A percentile compares a stretch with the other conserved stretches of the same genome.
Evolutionary conservation across 2,888 invertebrate genomes (phyloP).

Genomic region (Actias luna): DNA sequence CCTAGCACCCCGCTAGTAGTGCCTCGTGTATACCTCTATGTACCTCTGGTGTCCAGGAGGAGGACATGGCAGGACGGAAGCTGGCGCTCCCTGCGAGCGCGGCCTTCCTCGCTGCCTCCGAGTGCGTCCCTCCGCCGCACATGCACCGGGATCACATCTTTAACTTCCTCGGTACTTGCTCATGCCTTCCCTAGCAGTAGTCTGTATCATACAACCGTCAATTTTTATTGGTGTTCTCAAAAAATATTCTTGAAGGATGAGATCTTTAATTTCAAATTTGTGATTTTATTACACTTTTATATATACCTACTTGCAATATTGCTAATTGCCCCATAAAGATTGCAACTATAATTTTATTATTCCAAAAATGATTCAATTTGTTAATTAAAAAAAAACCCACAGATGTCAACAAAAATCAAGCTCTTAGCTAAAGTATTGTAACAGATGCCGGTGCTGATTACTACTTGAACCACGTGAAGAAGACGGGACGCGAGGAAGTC

Average conservation of each 20-base stretch:
- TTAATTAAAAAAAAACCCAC: too few species aligned
- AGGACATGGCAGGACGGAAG: conserved; percentile 62
- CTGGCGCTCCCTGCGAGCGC: conserved; percentile 65
- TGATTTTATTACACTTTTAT: too few species aligned
- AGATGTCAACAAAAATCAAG: neutral
- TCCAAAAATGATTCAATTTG: too few species aligned
- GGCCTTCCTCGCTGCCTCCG: conserved; percentile 62
- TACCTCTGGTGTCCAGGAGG: conserved; percentile 37
- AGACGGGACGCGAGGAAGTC: conserved; percentile 60
- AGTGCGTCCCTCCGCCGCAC: conserved; percentile 60
- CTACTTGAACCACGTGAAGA: conserved; percentile 63
- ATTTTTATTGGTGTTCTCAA: too few species aligned
- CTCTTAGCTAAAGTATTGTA: neutral
- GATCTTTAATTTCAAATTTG: too few species aligned
- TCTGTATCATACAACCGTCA: too few species aligned
- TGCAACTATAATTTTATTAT: too few species aligned
- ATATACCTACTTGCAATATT: too few species aligned
- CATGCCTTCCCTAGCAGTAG: too few species aligned
- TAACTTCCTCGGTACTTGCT: conserved; percentile 62
- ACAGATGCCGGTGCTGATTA: conserved; percentile 69
- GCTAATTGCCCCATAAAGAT: too few species aligned
- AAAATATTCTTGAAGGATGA: too few species aligned
- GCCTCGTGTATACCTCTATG: neutral
- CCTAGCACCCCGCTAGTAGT: too few species aligned
- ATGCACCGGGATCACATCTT: conserved; percentile 77